These are phyloP conservation scores for Stratiolaelaps scimitus DNA, from an alignment of 1,140 invertebrate genomes.

Conservation along the genomic window DNA sequence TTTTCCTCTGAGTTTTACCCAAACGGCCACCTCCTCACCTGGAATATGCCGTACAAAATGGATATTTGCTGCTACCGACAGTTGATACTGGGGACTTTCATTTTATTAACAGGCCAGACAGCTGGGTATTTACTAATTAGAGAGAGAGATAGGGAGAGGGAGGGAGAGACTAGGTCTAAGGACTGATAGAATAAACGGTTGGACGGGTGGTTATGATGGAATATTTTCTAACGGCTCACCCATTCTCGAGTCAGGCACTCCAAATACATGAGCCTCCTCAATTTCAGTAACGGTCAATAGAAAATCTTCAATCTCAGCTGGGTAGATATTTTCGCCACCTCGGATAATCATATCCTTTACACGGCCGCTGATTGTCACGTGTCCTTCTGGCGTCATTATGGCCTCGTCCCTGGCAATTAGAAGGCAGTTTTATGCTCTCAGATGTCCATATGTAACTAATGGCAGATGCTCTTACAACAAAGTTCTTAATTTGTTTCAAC, in stretches of 20 bases:
- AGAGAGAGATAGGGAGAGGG: too few species aligned
- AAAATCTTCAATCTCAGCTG: conserved; percentile 72
- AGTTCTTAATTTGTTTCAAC: too few species aligned
- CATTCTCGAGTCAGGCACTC: conserved; percentile 60
- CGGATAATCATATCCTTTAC: conserved; percentile 80
- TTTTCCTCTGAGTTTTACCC: conserved; percentile 49
- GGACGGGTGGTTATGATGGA: too few species aligned
- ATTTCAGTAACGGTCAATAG: conserved; percentile 60
- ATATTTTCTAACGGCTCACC: conserved; percentile 80
- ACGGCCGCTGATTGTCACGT: conserved; percentile 63
- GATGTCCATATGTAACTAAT: too few species aligned
- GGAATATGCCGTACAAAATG: neutral
- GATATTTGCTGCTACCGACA: too few species aligned
- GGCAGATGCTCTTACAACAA: too few species aligned
- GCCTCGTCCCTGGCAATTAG: conserved; percentile 59
- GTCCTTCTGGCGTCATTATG: conserved; percentile 58
- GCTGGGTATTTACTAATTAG: too few species aligned
- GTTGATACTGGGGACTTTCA: too few species aligned
- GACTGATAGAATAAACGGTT: too few species aligned
- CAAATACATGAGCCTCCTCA: conserved; percentile 56
- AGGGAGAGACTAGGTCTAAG: too few species aligned
- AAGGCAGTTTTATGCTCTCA: conserved; percentile 31
- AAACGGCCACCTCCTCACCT: conserved; percentile 73
- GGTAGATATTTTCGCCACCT: conserved; percentile 82
- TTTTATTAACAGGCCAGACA: too few species aligned